Conservation (phyloP, 1,140 invertebrate genomes). For the Brachionus rotundiformis region DNA sequence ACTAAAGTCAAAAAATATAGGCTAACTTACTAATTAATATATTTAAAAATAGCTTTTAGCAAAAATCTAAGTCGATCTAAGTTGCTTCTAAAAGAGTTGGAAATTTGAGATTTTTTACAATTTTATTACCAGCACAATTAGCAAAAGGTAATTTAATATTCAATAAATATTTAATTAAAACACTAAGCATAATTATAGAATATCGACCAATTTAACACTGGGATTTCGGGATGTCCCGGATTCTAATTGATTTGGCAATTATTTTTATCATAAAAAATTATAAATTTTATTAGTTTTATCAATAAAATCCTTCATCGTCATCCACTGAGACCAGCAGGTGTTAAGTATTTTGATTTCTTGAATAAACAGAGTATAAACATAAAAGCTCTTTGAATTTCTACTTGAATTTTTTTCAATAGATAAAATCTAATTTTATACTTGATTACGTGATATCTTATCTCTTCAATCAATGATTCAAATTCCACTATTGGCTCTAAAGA, state of each 20-base stretch:
- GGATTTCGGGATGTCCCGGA: neutral
- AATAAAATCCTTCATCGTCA: neutral
- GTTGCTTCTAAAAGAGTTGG: neutral
- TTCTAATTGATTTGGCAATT: neutral
- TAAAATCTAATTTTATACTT: conserved; percentile 37
- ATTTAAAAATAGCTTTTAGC: neutral
- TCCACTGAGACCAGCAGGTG: conserved; percentile 24
- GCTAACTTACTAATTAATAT: neutral
- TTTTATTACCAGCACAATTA: neutral
- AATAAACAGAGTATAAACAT: conserved; percentile 20
- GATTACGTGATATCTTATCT: conserved; percentile 50
- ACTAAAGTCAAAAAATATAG: neutral
- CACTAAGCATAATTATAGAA: neutral
- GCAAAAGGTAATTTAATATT: conserved; percentile 7
- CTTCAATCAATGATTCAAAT: neutral
- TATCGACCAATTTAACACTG: neutral
- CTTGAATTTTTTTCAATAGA: conserved; percentile 36
- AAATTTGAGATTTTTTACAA: neutral
- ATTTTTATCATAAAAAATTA: neutral
- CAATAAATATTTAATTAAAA: conserved; percentile 31
- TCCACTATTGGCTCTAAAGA: neutral
- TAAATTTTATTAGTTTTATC: conserved; percentile 7
- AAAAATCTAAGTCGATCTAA: neutral
- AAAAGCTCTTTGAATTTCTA: neutral
- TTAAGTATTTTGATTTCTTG: conserved; percentile 9